Conservation (phyloP, 2,113 vertebrate genomes). For the Uropsilus gracilis region DNA sequence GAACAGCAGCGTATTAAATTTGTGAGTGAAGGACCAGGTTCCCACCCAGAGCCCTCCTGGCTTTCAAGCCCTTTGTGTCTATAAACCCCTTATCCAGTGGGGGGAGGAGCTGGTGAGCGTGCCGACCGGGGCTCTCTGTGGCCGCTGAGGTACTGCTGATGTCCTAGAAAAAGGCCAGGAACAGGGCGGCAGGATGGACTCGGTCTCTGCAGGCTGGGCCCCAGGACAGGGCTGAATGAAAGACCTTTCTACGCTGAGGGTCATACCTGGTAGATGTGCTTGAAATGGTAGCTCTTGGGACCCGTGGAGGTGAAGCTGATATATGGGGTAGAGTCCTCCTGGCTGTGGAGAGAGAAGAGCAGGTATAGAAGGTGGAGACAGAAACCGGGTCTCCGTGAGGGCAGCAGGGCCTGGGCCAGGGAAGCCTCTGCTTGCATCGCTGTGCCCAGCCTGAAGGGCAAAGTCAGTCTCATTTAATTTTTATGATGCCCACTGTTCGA, state of each 20-base stretch:
- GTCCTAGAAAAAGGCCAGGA: background rate
- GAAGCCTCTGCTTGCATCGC: background rate
- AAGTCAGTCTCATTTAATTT: background rate
- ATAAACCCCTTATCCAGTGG: background rate
- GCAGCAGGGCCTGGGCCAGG: background rate
- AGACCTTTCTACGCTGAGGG: background rate
- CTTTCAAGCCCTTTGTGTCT: background rate
- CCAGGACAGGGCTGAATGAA: background rate
- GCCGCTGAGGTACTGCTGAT: background rate
- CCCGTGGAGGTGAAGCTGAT: slow-evolving; percentile 64
- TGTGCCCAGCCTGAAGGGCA: fast-evolving
- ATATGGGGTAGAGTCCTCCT: slow-evolving; percentile 67
- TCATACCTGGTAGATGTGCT: slow-evolving; percentile 78
- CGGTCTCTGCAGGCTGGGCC: background rate
- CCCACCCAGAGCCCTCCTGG: background rate
- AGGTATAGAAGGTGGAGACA: too few species aligned
- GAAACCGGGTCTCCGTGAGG: background rate
- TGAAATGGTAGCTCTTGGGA: slow-evolving; percentile 31
- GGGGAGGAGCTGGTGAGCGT: background rate
- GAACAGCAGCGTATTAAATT: background rate
- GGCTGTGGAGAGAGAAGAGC: slow-evolving; percentile 47
- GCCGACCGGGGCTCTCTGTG: fast-evolving
- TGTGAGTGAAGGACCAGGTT: background rate
- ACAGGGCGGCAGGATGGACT: background rate
- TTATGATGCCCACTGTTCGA: fast-evolving